Conservation (phyloP, 2,797 vertebrate genomes). For the Rallus crepitans region DNA sequence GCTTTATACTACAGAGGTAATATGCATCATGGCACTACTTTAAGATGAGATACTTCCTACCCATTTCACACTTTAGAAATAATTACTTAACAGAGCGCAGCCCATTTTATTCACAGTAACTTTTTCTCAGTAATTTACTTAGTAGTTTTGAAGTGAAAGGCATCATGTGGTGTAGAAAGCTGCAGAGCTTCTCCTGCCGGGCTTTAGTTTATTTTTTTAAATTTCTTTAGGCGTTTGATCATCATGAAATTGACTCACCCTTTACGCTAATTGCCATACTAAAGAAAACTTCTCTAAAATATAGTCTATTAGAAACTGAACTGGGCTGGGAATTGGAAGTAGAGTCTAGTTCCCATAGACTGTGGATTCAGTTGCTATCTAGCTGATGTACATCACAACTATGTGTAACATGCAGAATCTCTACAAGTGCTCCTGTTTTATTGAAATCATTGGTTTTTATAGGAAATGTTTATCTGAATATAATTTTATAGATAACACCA, state of each 20-base stretch:
- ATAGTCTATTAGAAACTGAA: neutral
- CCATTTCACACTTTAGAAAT: constrained; percentile 72
- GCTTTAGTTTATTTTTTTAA: constrained; percentile 57
- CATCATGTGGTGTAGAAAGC: constrained; percentile 58
- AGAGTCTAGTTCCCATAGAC: neutral
- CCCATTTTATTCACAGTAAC: constrained; percentile 68
- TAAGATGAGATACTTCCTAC: constrained; percentile 57
- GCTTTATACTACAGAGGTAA: constrained; percentile 1
- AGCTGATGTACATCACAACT: neutral
- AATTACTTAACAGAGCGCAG: constrained; percentile 59
- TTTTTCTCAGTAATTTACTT: constrained; percentile 72
- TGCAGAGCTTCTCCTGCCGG: constrained; percentile 53
- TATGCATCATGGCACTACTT: constrained; percentile 41
- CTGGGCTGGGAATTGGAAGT: neutral
- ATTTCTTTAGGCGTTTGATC: constrained; percentile 63
- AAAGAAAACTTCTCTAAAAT: constrained; percentile 25
- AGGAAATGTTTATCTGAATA: neutral
- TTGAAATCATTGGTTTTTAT: neutral
- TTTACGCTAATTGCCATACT: constrained; percentile 38
- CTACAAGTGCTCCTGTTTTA: neutral
- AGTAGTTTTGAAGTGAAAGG: constrained; percentile 69
- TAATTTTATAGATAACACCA: neutral
- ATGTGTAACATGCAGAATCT: neutral
- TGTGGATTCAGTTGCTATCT: neutral
- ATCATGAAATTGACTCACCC: constrained; percentile 44